A percentile compares a stretch with the other conserved stretches of the same genome.
These are phyloP conservation scores for Bombus sibiricus DNA, from an alignment of 1,140 invertebrate genomes.

Conservation along the genomic window DNA sequence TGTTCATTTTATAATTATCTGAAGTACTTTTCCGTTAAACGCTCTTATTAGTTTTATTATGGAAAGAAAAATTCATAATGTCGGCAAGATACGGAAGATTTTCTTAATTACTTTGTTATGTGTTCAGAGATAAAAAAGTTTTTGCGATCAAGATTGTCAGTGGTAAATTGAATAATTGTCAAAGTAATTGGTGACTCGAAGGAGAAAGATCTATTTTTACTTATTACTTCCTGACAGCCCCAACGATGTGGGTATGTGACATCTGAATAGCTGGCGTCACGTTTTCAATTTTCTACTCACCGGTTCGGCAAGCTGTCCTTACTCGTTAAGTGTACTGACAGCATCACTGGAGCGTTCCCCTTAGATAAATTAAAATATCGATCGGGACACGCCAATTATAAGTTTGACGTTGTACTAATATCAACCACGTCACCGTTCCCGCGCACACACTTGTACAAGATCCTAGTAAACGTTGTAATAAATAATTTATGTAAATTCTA, in stretches of 20 bases:
- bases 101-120: not conserved
- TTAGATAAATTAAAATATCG: constrained; percentile 82
- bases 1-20: not conserved
- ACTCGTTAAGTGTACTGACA: constrained; percentile 78
- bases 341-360: constrained; percentile 74
- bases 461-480: constrained; percentile 54
- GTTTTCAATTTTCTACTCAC: constrained; percentile 81
- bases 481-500: constrained; percentile 34
- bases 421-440: constrained; percentile 66
- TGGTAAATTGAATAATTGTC: constrained; percentile 65
- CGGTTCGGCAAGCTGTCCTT: constrained; percentile 77
- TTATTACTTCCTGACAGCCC: constrained; percentile 75
- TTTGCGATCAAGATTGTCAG: not conserved
- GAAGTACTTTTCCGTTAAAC: no score
- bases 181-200: constrained; percentile 71
- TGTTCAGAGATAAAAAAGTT: not conserved
- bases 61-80: not conserved
- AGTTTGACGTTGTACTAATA: constrained; percentile 79
- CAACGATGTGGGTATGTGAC: constrained; percentile 69
- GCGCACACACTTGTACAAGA: constrained; percentile 56
- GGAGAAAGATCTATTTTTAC: constrained; percentile 74
- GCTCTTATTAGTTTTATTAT: not conserved
- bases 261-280: constrained; percentile 77
- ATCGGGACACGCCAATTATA: constrained; percentile 81
- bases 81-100: not conserved